Evolutionary conservation across 2,888 invertebrate genomes (phyloP).

Genomic region (Cylindroiulus punctatus): DNA sequence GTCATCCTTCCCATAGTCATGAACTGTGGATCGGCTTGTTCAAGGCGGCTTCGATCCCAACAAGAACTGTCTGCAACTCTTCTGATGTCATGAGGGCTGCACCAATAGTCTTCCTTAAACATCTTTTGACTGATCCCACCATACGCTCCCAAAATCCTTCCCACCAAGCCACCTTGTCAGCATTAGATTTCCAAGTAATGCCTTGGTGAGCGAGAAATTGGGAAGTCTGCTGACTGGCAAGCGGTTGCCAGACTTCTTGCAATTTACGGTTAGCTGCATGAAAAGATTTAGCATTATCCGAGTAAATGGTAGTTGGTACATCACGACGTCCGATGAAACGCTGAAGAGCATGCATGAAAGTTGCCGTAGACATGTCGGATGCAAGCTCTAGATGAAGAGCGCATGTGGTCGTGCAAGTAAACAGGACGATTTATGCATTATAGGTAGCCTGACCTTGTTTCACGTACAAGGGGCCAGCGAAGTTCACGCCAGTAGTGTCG

Average conservation of each 20-base stretch:
- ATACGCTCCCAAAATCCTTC: neutral
- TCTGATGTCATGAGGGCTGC: neutral
- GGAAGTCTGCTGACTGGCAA: neutral
- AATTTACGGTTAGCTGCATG: neutral
- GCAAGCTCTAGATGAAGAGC: neutral
- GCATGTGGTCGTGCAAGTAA: neutral
- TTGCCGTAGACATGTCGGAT: neutral
- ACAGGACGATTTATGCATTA: neutral
- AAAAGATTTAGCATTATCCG: neutral
- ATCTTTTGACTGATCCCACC: neutral
- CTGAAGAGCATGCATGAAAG: neutral
- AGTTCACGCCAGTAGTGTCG: slow-evolving; percentile 53
- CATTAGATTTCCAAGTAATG: neutral
- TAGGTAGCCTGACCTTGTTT: neutral
- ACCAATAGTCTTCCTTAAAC: neutral
- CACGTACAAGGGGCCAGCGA: slow-evolving; percentile 55
- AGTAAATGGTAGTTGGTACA: neutral
- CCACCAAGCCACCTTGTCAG: neutral
- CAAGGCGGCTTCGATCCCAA: neutral
- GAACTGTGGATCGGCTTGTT: neutral
- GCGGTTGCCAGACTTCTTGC: neutral
- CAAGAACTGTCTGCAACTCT: neutral
- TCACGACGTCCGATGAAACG: neutral
- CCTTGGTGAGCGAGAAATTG: neutral
- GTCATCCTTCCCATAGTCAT: neutral